Evolutionary conservation across 2,888 invertebrate genomes (phyloP), one percentile per base, ranked within the genome.

Genomic region (Selenia dentaria): DNA sequence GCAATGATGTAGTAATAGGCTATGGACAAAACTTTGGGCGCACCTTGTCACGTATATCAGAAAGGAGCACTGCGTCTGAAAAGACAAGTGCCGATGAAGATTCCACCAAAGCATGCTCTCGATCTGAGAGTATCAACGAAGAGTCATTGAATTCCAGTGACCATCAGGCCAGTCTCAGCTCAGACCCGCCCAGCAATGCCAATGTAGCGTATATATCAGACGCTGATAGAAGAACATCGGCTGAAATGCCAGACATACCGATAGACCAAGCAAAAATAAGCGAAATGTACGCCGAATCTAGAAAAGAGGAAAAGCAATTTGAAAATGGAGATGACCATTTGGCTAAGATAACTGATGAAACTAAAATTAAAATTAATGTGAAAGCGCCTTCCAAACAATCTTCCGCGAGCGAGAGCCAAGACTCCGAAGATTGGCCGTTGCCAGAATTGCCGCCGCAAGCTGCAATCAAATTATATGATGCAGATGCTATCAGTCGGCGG

Each of bases 81-180:
- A 96, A 96, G 77, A 95, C 96, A 1, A 96, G 96, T 68, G 94
- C 96, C 51, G 94, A 96, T 65, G 96, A 96, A 74, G 96, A 96
- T 83, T 95, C 96, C 0, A 96, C 96, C 18, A 96, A 96, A 79
- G 96, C 95, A 2, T 96, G 96, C 51, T 96, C 96, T 1, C 93
- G 96, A 51, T 96, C 96, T 2, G 95, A 96, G 44, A 96, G 96
- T 74, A 92, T 96, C 54, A 96, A 96, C 60, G 96, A 96, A 73
- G 96, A 96, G 74, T 96, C 96, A 0, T 86, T 95, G 20, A 94
- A 95, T 51, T 96, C 96, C 0, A 96, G 96, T 67, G 96, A 96
- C 78, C 96, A 95, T 68, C 96, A 96, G 77, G 95, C 95, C 8
- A 96, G 96, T 71, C 87, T 96, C 14, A 96, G 96, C 62, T 96